Evolutionary conservation across 1,140 invertebrate genomes (phyloP).

Genomic region (Cotesia vestalis): DNA sequence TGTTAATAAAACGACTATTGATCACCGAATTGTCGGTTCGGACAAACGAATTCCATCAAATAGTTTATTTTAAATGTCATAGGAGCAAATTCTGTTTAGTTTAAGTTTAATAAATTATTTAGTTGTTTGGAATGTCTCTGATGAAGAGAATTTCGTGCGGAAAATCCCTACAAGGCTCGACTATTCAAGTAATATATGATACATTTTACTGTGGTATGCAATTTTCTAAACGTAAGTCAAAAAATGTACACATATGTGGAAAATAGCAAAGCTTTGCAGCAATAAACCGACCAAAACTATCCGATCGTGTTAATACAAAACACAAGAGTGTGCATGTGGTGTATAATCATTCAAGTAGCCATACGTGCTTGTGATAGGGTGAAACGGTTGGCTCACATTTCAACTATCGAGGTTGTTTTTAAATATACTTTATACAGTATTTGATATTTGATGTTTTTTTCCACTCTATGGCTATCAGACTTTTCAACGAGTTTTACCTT

Average conservation of each 20-base stretch:
- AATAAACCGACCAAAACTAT: no score
- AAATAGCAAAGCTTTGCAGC: no score
- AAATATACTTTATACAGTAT: neutral
- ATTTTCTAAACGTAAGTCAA: slow-evolving; percentile 4
- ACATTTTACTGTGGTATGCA: neutral
- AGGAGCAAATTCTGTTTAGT: neutral
- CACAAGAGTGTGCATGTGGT: no score
- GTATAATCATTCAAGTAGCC: no score
- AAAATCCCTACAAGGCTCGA: slow-evolving; percentile 2
- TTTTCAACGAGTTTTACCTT: slow-evolving; percentile 61
- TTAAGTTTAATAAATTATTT: slow-evolving; percentile 8
- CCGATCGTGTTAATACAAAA: no score
- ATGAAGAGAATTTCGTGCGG: slow-evolving; percentile 16
- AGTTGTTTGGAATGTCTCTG: slow-evolving; percentile 23
- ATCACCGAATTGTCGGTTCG: neutral
- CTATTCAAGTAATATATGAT: neutral
- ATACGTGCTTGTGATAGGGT: no score
- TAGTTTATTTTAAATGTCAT: neutral
- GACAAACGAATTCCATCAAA: neutral
- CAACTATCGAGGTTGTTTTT: neutral
- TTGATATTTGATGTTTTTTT: slow-evolving; percentile 4
- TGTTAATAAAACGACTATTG: neutral
- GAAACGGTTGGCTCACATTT: neutral
- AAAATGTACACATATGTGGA: neutral
- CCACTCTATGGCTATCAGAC: slow-evolving; percentile 55